Evolutionary conservation across 2,113 vertebrate species (phyloP), one percentile per base, ranked within the genome.

Genomic region (Lampris incognitus): DNA sequence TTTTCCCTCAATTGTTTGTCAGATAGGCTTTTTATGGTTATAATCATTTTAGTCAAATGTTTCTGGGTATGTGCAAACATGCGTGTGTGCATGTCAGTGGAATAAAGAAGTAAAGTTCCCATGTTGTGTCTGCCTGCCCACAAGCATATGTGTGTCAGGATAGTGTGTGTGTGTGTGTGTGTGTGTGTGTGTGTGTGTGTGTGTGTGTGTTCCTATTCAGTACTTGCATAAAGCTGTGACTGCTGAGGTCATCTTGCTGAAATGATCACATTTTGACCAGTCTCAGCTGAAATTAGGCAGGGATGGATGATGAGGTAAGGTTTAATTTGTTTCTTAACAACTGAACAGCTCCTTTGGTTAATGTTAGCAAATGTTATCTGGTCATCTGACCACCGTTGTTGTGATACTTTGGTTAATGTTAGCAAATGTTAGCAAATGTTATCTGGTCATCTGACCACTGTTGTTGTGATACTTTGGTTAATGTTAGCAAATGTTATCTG

Each of bases 1-100:
- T 51, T 46, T 66, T 78, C 69, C 79, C 39, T 24, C 72, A 55
- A 74, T 83, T 81, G 82, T 87, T 85, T 88, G 83, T 86, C 72
- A 54, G 69, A 81, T 67, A 37, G 59, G 44, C 54, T 77, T 81
- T 56, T 81, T 59, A 13, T 78, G 74, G 71, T 60, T 65, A 52
- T 41, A 50, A 42, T 65, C 63, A 79, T 79, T 69, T 81, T 64
- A 4, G 40, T 8, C 67, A 66, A 6, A n/a, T 24, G 4, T 54
- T 69, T 50, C 39, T 9, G 65, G 38, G 24, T 38, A 2, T 44
- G 6, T 69, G 6, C 13, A 56, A 56, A 55, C 3, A n/a, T 67
- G 6, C 72, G 51, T 60, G 46, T 78, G 59, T 64, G 44, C 59
- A 11, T 51, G 76, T 68, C 63, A 48, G 69, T 56, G 63, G 51